Evolutionary conservation across 2,888 invertebrate genomes (phyloP), one percentile per base, ranked within the genome.

Genomic region (Mesopsocus fuscifrons): DNA sequence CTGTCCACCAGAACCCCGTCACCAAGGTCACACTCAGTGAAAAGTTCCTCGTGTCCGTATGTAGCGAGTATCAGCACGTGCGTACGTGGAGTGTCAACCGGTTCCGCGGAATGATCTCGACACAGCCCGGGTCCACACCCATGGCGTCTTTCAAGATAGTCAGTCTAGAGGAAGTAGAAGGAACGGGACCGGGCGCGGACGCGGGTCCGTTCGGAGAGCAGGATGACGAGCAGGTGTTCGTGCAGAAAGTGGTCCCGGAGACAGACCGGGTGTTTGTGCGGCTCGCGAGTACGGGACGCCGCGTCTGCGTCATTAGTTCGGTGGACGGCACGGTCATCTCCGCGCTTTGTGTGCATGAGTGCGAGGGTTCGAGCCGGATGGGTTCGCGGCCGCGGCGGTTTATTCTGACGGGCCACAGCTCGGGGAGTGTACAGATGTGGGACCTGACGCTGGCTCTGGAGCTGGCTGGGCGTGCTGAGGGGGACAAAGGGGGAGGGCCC

Each of bases 41-140:
- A 59, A 91, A 89, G 65, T 89, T 91, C 62, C 65, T 95, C 35
- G 84, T 95, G 31, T 92, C 92, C 0, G 91, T 92, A 26, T 98
- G 97, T 62, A 85, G 88, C 49, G 95, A 97, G 57, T 95, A 94
- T 63, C 94, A 95, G 64, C 97, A 98, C 60, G 95, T 97, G 9
- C 69, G 97, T 20, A 91, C 91, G 42, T 98, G 97, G 97, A 79
- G 84, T 17, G 87, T 98, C 38, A 95, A 92, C 0, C 71, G 97
- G 47, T 98, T 98, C 61, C 71, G 95, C 31, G 95, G 97, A 6
- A 95, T 97, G 94, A 88, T 98, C 49, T 94, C 91, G 33, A 98
- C 97, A 0, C 97, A 98, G 60, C 98, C 97, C 0, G 97, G 97
- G 3, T 92, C 94, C 5, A 92, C 91, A 33, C 92, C 95, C 1